Percentiles rank a stretch among this genome's conserved stretches.
These are phyloP conservation scores for Oenanthe melanoleuca DNA, from an alignment of 2,113 vertebrate species.

Conservation along the genomic window DNA sequence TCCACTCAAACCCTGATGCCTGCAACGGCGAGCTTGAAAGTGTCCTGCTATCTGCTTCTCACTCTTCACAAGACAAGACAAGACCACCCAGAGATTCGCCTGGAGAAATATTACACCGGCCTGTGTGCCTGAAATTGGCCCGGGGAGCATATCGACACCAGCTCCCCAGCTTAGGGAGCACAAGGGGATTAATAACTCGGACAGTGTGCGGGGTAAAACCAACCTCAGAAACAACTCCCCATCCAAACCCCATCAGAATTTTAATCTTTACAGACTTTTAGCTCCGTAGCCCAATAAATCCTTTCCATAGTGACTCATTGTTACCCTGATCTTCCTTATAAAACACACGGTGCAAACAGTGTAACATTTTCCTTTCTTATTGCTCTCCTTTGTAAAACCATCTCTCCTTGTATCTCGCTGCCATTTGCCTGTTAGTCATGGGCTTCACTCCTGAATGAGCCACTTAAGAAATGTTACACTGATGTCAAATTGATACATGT, in stretches of 20 bases:
- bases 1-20: slow-evolving; percentile 67
- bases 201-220: neutral
- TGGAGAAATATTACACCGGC: slow-evolving; percentile 70
- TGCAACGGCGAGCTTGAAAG: slow-evolving; percentile 69
- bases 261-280: slow-evolving; percentile 58
- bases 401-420: slow-evolving; percentile 52
- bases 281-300: slow-evolving; percentile 19
- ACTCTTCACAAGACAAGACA: slow-evolving; percentile 70
- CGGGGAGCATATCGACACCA: slow-evolving; percentile 24
- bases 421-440: slow-evolving; percentile 67
- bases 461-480: slow-evolving; percentile 59
- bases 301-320: slow-evolving; percentile 32
- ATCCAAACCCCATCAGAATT: slow-evolving; percentile 16
- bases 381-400: slow-evolving; percentile 63
- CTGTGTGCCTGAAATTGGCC: slow-evolving; percentile 45
- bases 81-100: slow-evolving; percentile 77
- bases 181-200: slow-evolving; percentile 52
- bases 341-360: slow-evolving; percentile 41
- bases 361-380: slow-evolving; percentile 41
- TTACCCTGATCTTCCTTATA: slow-evolving; percentile 33
- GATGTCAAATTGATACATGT: slow-evolving; percentile 65
- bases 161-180: slow-evolving; percentile 22
- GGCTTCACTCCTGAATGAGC: slow-evolving; percentile 50
- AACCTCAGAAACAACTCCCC: slow-evolving; percentile 11
- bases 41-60: slow-evolving; percentile 72